Percentiles rank a stretch among this genome's conserved stretches.
Conservation (phyloP, 2,797 vertebrate genomes). For the Brachymystax lenok region DNA sequence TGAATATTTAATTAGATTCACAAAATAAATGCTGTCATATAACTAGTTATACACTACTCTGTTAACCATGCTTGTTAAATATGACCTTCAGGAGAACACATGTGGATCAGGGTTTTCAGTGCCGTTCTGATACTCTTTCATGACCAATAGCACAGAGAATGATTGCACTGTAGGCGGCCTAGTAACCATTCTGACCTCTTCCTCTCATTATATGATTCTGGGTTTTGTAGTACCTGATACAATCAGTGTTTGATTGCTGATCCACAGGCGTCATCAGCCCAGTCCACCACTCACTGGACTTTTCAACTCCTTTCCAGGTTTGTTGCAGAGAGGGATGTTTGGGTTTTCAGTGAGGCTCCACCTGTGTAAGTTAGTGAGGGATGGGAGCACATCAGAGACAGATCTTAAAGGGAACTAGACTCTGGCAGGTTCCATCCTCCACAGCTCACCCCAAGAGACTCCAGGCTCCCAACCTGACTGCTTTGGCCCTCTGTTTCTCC, state of each 20-base stretch:
- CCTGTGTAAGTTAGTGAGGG: background rate
- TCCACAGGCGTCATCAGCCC: background rate
- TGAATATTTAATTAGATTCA: no score
- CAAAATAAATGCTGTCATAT: no score
- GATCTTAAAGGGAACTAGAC: background rate
- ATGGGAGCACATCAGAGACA: background rate
- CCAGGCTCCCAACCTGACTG: background rate
- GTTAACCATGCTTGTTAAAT: no score
- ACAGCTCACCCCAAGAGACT: background rate
- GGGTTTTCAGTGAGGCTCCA: conserved; percentile 2
- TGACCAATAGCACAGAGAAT: no score
- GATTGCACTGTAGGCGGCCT: no score
- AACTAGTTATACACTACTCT: no score
- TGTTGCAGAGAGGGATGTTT: background rate
- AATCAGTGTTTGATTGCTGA: background rate
- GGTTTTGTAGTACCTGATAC: background rate
- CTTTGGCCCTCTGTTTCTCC: background rate
- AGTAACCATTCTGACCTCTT: no score
- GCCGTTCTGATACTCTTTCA: no score
- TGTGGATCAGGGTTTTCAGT: no score
- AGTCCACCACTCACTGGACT: background rate
- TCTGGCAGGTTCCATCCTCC: background rate
- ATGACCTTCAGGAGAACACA: no score
- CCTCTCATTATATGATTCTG: no score
- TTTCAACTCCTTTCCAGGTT: background rate